Conservation (phyloP, 2,113 vertebrate species). For the Zosterops borbonicus region DNA sequence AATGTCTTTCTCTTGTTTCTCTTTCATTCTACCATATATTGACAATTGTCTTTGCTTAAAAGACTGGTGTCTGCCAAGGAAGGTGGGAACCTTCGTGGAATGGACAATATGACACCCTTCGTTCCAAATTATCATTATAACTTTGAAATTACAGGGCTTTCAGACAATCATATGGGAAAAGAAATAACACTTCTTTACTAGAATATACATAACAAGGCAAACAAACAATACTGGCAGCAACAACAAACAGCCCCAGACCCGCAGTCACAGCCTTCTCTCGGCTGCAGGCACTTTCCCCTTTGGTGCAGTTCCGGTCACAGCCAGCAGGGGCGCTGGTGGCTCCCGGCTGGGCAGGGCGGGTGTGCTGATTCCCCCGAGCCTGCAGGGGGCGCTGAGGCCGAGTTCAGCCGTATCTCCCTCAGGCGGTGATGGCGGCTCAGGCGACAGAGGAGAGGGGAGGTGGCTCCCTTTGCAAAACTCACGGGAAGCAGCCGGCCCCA, state of each 20-base stretch:
- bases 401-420: not conserved
- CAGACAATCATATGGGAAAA: too few relatives aligned
- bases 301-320: not conserved
- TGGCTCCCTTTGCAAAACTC: not conserved
- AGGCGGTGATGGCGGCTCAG: not conserved
- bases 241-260: too few relatives aligned
- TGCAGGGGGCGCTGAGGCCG: not conserved
- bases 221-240: too few relatives aligned
- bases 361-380: not conserved
- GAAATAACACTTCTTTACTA: too few relatives aligned
- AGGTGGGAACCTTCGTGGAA: too few relatives aligned
- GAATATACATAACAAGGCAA: too few relatives aligned
- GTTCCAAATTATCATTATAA: too few relatives aligned
- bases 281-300: not conserved
- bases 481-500: fast-evolving
- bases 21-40: not conserved
- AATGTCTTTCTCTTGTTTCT: not conserved
- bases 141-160: too few relatives aligned
- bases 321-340: not conserved
- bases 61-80: not conserved
- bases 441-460: not conserved
- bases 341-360: not conserved
- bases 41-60: not conserved
- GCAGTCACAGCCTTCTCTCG: not conserved
- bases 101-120: too few relatives aligned